These are phyloP conservation scores for Emys orbicularis DNA, from an alignment of 2,797 vertebrate species.

Conservation along the genomic window DNA sequence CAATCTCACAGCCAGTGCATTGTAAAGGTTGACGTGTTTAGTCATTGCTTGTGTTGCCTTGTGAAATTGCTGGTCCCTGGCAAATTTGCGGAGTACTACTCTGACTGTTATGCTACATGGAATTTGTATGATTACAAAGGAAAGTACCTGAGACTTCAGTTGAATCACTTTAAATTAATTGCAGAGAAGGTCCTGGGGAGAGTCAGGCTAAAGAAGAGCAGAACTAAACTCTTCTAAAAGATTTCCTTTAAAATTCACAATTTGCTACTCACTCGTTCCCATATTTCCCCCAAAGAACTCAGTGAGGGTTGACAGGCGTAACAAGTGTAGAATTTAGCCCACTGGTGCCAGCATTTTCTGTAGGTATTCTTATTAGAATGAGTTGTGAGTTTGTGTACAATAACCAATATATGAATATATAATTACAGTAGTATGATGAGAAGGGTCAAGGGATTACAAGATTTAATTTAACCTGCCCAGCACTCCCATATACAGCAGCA, in stretches of 20 bases:
- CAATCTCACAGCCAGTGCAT: neutral
- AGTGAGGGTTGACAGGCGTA: neutral
- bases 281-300: fast-evolving
- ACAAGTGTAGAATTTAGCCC: neutral
- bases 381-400: neutral
- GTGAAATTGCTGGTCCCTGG: neutral
- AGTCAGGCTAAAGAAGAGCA: neutral
- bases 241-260: neutral
- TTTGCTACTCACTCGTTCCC: neutral
- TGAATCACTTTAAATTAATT: neutral
- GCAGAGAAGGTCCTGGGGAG: neutral
- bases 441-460: neutral
- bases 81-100: neutral
- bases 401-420: neutral
- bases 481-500: neutral
- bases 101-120: neutral
- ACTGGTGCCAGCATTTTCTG: neutral
- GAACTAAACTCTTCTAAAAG: neutral
- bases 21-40: neutral
- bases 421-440: neutral
- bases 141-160: neutral
- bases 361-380: neutral
- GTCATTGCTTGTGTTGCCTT: neutral
- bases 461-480: neutral
- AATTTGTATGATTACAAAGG: neutral